A percentile compares a stretch with the other conserved stretches of the same genome.
phyloP scores from a whole-genome alignment of 1,140 invertebrate species.

The Nymphalis io region DNA sequence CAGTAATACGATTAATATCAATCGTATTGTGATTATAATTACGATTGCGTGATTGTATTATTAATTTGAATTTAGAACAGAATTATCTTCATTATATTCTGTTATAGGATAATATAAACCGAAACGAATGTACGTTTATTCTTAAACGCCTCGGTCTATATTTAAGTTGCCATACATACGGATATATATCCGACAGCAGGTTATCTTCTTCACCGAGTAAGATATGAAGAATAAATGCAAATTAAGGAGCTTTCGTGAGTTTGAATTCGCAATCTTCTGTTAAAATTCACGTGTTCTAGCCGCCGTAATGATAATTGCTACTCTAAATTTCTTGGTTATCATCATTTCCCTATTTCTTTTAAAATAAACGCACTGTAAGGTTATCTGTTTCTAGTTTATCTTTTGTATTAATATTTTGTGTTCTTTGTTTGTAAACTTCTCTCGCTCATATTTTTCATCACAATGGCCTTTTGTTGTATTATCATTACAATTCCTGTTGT shows the following conservation, averaged over 20 bases:
- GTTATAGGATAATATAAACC: too few species aligned
- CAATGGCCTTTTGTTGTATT: conserved; percentile 35
- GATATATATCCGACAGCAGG: too few species aligned
- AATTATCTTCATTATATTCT: too few species aligned
- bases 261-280: too few species aligned
- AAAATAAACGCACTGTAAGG: conserved; percentile 41
- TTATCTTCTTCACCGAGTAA: too few species aligned
- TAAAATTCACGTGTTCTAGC: too few species aligned
- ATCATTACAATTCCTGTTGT: conserved; percentile 24
- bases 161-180: too few species aligned
- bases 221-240: too few species aligned
- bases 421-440: conserved; percentile 43
- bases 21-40: background rate
- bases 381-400: conserved; percentile 46
- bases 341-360: conserved; percentile 52
- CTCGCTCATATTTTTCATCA: conserved; percentile 22
- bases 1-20: background rate
- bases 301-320: background rate
- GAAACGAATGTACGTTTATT: too few species aligned
- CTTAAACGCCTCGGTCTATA: too few species aligned
- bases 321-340: conserved; percentile 40
- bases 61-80: background rate
- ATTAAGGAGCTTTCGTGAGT: too few species aligned
- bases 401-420: conserved; percentile 38
- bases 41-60: background rate